Evolutionary conservation across 1,140 invertebrate species (phyloP), one percentile per base, ranked within the genome.

Genomic region (Trachymyrmex septentrionalis): DNA sequence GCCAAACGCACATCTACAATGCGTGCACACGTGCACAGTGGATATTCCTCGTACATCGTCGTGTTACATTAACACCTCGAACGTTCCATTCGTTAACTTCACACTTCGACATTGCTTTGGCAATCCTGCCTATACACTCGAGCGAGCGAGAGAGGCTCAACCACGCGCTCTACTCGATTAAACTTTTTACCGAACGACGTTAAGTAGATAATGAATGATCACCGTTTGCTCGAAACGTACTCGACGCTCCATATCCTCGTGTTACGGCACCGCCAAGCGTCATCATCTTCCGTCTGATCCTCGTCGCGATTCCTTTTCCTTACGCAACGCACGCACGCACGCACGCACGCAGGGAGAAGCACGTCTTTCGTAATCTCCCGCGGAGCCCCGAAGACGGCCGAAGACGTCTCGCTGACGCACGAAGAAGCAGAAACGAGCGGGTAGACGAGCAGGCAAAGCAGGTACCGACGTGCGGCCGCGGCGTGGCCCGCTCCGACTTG

Each of bases 401-500:
- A 34, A 27, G n/a, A 61, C 57, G 44, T 38, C 55, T 73, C 44
- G 57, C 48, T 30, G 38, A 50, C 63, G 44, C 38, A n/a, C 75
- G 73, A 80, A 27, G 71, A 59, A 61, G 64, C 27, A 73, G 34
- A 57, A 76, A 57, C 27, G 44, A 55, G 14, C 50, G 61, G 66
- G 50, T 59, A 44, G 27, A 12, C 61, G 21, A 63, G 76, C 53
- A 63, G 38, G 67, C 44, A 19, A 84, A 61, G 21, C 73, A 85
- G 80, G 76, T 38, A 89, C 21, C 73, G 75, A 72, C 55, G 30
- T 19, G 77, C 38, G 82, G 61, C 38, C 78, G 73, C 72, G 55
- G 85, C 61, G 87, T 73, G 81, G 89, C 77, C 90, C 69, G 86
- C 69, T 76, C 73, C 85, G 88, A 82, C 77, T 75, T 73, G 77